These are phyloP conservation scores for Drosophila triauraria DNA, from an alignment of 1,140 invertebrate genomes.

Conservation along the genomic window DNA sequence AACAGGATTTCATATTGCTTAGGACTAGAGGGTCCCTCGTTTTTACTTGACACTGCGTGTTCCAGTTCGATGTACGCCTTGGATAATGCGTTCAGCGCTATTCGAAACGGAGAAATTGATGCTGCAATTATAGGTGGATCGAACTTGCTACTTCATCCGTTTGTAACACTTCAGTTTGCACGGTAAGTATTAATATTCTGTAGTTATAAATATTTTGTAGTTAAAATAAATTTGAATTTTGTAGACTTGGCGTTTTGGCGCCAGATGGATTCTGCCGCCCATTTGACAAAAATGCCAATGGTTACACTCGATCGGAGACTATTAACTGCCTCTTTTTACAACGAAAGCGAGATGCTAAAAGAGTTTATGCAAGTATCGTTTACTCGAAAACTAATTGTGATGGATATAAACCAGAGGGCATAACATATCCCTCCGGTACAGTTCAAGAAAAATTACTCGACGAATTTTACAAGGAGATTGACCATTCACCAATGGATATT, in stretches of 20 bases:
- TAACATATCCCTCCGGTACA: slow-evolving; percentile 95
- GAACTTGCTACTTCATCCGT: slow-evolving; percentile 94
- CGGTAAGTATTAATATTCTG: slow-evolving; percentile 79
- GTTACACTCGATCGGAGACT: slow-evolving; percentile 92
- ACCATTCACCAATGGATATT: slow-evolving; percentile 89
- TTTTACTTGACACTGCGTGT: slow-evolving; percentile 95
- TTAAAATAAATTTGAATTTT: neutral
- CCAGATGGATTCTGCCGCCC: slow-evolving; percentile 94
- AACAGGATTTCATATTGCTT: slow-evolving; percentile 94
- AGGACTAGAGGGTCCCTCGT: slow-evolving; percentile 91
- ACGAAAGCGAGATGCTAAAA: slow-evolving; percentile 91
- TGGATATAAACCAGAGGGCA: slow-evolving; percentile 95
- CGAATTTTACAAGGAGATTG: slow-evolving; percentile 95
- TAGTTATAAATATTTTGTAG: neutral
- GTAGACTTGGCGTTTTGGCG: slow-evolving; percentile 93
- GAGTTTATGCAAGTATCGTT: slow-evolving; percentile 89
- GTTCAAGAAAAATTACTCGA: slow-evolving; percentile 92
- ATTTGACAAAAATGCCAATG: slow-evolving; percentile 93
- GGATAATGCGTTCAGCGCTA: slow-evolving; percentile 92
- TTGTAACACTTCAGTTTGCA: slow-evolving; percentile 93
- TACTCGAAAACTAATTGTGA: slow-evolving; percentile 91
- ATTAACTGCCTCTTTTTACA: slow-evolving; percentile 93
- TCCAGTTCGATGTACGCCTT: slow-evolving; percentile 95
- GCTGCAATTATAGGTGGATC: slow-evolving; percentile 94
- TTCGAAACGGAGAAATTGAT: slow-evolving; percentile 92